A percentile compares a stretch with the other conserved stretches of the same genome.
Conservation (phyloP, 92 coral and sea anemone genomes). For the Bergia sp. region DNA sequence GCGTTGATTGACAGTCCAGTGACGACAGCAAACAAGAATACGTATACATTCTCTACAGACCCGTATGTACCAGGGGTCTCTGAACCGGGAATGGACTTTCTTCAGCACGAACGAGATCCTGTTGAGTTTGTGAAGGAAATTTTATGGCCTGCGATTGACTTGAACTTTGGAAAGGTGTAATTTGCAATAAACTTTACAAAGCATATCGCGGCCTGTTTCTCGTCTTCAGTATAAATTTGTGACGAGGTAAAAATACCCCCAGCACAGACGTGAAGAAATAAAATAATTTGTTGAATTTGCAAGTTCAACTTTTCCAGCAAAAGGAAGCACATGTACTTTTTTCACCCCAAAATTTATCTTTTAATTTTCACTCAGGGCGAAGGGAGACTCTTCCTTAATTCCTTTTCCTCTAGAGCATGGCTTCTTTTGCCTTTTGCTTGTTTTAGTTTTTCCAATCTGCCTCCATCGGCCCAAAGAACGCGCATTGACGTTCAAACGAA, state of each 20-base stretch:
- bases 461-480: not conserved
- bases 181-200: not conserved
- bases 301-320: too few species aligned
- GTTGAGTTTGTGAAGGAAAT: constrained; percentile 24
- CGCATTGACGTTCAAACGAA: not conserved
- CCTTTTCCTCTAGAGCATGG: too few species aligned
- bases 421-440: too few species aligned
- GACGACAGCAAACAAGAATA: not conserved
- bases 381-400: not conserved
- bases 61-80: constrained; percentile 21
- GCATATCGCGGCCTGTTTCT: not conserved
- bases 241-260: too few species aligned
- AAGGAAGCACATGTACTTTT: too few species aligned
- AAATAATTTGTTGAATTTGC: too few species aligned
- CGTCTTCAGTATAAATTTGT: not conserved
- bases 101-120: constrained; percentile 28
- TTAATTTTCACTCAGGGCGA: too few species aligned
- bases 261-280: too few species aligned
- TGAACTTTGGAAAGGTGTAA: not conserved
- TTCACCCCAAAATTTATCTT: too few species aligned
- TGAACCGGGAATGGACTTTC: not conserved
- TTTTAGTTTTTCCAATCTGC: not conserved
- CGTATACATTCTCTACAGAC: not conserved
- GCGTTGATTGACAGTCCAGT: not conserved
- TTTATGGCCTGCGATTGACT: constrained; percentile 42